phyloP scores from a whole-genome alignment of 2,888 invertebrate species.

The Hypena proboscidalis region DNA sequence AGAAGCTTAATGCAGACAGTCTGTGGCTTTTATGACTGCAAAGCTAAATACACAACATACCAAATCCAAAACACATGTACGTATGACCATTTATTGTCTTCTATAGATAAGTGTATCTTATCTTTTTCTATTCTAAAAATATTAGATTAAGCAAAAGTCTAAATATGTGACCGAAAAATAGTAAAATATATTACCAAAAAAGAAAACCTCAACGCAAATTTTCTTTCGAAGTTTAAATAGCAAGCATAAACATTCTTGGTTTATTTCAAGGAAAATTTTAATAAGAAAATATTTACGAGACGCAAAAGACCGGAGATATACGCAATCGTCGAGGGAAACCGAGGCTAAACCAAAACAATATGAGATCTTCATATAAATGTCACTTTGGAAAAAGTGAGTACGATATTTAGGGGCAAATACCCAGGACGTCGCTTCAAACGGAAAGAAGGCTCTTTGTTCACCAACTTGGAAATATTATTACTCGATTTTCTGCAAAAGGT shows the following conservation, averaged over 20 bases:
- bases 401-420: slow-evolving; percentile 60
- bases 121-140: too few species aligned
- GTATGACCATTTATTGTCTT: too few species aligned
- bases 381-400: slow-evolving; percentile 47
- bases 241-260: too few species aligned
- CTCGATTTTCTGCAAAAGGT: slow-evolving; percentile 69
- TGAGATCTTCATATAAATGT: slow-evolving; percentile 44
- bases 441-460: slow-evolving; percentile 66
- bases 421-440: slow-evolving; percentile 60
- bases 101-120: too few species aligned
- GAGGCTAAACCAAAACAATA: slow-evolving; percentile 36
- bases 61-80: too few species aligned
- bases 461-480: slow-evolving; percentile 77
- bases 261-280: slow-evolving; percentile 12
- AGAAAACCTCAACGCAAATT: too few species aligned
- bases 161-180: too few species aligned
- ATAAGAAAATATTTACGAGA: slow-evolving; percentile 21
- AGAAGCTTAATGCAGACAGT: slow-evolving; percentile 45
- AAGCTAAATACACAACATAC: slow-evolving; percentile 48
- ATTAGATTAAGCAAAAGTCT: too few species aligned
- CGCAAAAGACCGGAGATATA: slow-evolving; percentile 13
- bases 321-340: slow-evolving; percentile 18
- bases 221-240: too few species aligned
- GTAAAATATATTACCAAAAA: too few species aligned
- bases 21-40: slow-evolving; percentile 54